A percentile compares a stretch with the other conserved stretches of the same genome.
These are phyloP conservation scores for Galleria mellonella DNA, from an alignment of 1,140 invertebrate genomes.

Conservation along the genomic window DNA sequence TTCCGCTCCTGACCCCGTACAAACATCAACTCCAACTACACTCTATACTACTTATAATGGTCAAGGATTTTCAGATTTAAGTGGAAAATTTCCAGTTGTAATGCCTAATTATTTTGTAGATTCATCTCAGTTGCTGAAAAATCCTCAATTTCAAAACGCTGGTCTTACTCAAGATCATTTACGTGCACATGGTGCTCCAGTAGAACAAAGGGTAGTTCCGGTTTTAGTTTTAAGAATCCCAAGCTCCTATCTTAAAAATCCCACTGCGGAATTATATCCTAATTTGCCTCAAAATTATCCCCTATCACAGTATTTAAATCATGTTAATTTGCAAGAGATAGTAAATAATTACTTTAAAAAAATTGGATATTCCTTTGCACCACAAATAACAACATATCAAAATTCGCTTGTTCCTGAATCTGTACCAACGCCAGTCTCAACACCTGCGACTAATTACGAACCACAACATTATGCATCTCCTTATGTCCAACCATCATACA, in stretches of 20 bases:
- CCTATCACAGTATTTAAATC: slow-evolving; percentile 69
- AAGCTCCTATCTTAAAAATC: slow-evolving; percentile 73
- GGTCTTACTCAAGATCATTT: slow-evolving; percentile 55
- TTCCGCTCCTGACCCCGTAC: slow-evolving; percentile 8
- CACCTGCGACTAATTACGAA: slow-evolving; percentile 21
- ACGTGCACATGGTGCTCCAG: slow-evolving; percentile 37
- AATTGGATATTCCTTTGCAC: slow-evolving; percentile 49
- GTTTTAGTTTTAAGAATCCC: slow-evolving; percentile 75
- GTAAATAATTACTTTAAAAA: slow-evolving; percentile 66
- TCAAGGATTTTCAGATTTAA: slow-evolving; percentile 56
- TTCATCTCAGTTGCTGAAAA: slow-evolving; percentile 54
- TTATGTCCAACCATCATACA: slow-evolving; percentile 51
- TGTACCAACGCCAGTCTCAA: slow-evolving; percentile 9
- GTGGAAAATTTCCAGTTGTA: slow-evolving; percentile 63
- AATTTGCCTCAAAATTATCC: slow-evolving; percentile 74
- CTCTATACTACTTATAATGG: slow-evolving; percentile 70
- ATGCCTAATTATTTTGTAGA: slow-evolving; percentile 68
- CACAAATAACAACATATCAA: slow-evolving; percentile 53
- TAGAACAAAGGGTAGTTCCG: slow-evolving; percentile 66
- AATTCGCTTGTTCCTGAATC: slow-evolving; percentile 16
- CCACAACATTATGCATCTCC: slow-evolving; percentile 51
- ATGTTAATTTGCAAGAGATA: slow-evolving; percentile 68
- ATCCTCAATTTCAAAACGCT: slow-evolving; percentile 59
- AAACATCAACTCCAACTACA: slow-evolving; percentile 33
- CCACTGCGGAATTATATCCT: slow-evolving; percentile 69